A percentile compares a stretch with the other conserved stretches of the same genome.
phyloP scores from a whole-genome alignment of 2,888 invertebrate genomes.

The Acleris laterana region DNA sequence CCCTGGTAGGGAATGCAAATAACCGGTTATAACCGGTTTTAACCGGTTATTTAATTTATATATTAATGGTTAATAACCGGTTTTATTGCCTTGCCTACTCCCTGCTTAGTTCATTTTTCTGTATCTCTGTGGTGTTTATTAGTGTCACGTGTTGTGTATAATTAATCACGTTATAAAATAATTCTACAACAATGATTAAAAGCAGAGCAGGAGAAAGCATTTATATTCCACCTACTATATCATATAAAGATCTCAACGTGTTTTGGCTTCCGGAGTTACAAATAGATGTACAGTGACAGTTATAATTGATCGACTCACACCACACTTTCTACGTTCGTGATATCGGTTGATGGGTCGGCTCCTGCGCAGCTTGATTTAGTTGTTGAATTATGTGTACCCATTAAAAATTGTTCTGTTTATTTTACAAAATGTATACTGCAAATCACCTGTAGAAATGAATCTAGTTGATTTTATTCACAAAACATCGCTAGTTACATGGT shows the following conservation, averaged over 20 bases:
- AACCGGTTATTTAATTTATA: no score
- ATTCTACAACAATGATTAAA: not conserved
- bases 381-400: not conserved
- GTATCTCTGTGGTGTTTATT: no score
- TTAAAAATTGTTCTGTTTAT: not conserved
- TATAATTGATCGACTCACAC: conserved; percentile 55
- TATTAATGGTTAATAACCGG: no score
- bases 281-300: conserved; percentile 46
- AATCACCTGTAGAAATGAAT: no score
- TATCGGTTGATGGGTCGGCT: conserved; percentile 43
- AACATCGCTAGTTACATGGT: no score
- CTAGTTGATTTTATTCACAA: no score
- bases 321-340: conserved; percentile 44
- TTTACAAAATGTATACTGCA: no score
- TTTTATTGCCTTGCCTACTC: no score
- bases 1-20: no score
- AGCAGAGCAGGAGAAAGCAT: conserved; percentile 24
- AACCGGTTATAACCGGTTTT: no score
- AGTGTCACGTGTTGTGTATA: not conserved
- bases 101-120: no score
- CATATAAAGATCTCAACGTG: conserved; percentile 36
- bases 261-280: conserved; percentile 52
- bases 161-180: conserved; percentile 38
- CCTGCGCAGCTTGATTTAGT: conserved; percentile 14
- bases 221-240: conserved; percentile 28